Evolutionary conservation across 2,888 invertebrate genomes (phyloP).

Genomic region (Sesia apiformis): DNA sequence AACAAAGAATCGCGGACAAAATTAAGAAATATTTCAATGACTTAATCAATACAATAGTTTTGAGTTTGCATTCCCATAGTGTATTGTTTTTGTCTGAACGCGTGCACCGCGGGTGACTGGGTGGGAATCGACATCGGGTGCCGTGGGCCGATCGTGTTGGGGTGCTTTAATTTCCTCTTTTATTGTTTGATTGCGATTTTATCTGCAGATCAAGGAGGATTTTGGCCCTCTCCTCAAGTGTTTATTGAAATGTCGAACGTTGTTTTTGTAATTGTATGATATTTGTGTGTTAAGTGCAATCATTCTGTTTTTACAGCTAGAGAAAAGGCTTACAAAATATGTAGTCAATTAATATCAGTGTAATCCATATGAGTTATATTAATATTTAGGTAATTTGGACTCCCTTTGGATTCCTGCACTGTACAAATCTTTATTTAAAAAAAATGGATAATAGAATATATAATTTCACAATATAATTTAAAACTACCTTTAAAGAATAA

Average conservation of each 20-base stretch:
- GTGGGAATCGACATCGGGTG: conserved; percentile 66
- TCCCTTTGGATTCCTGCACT: no score
- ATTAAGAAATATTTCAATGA: conserved; percentile 60
- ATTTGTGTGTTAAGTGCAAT: no score
- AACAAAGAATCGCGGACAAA: conserved; percentile 43
- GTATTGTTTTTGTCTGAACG: conserved; percentile 59
- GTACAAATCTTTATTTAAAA: no score
- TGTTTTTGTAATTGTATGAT: no score
- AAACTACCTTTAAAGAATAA: no score
- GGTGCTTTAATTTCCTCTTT: conserved; percentile 53
- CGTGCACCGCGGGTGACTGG: conserved; percentile 38
- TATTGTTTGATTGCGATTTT: conserved; percentile 70
- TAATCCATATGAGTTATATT: no score
- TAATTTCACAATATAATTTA: no score
- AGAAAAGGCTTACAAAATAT: no score
- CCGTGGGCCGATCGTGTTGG: conserved; percentile 16
- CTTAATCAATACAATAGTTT: conserved; percentile 69
- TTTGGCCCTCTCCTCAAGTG: conserved; percentile 35
- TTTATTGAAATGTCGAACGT: conserved; percentile 16
- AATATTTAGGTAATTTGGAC: no score
- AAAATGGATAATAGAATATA: no score
- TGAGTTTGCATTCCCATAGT: conserved; percentile 61
- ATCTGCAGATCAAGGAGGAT: conserved; percentile 59
- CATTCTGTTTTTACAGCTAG: no score
- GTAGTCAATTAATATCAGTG: no score